Evolutionary conservation across 1,140 invertebrate genomes (phyloP).

Genomic region (Battus philenor): DNA sequence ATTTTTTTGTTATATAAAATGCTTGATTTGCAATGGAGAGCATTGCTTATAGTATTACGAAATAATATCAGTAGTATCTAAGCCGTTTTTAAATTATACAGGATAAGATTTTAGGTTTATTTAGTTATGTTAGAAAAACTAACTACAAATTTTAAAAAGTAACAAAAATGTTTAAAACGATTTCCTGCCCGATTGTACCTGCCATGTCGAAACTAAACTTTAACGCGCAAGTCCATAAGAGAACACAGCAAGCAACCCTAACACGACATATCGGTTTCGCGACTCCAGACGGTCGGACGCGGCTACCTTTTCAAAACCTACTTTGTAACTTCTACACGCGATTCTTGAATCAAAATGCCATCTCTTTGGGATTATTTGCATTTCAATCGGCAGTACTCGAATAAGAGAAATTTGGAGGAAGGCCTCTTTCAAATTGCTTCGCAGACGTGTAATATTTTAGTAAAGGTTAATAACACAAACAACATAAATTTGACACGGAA

Average conservation of each 20-base stretch:
- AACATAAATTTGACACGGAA: constrained; percentile 82
- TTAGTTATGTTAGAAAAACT: no score
- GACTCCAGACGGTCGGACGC: constrained; percentile 35
- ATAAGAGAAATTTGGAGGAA: constrained; percentile 80
- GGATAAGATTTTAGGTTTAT: no score
- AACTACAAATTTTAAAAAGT: no score
- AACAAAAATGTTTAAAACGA: no score
- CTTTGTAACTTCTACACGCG: constrained; percentile 27
- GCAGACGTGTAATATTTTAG: constrained; percentile 82
- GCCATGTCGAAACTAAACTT: constrained; percentile 31
- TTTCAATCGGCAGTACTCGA: constrained; percentile 69
- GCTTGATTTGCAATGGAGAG: no score
- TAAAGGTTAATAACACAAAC: constrained; percentile 85
- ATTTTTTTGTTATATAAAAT: no score
- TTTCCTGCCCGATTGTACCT: constrained; percentile 8
- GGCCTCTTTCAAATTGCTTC: constrained; percentile 84
- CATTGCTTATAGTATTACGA: no score
- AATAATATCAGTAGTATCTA: no score
- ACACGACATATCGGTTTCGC: constrained; percentile 30
- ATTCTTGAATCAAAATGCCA: constrained; percentile 69
- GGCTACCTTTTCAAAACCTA: constrained; percentile 15
- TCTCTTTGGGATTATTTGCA: constrained; percentile 77
- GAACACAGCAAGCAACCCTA: constrained; percentile 21
- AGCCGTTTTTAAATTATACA: no score
- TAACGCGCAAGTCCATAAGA: constrained; percentile 57